Percentiles rank a stretch among this genome's conserved stretches.
These are phyloP conservation scores for Acridotheres tristis DNA, from an alignment of 2,797 vertebrate genomes.

Conservation along the genomic window DNA sequence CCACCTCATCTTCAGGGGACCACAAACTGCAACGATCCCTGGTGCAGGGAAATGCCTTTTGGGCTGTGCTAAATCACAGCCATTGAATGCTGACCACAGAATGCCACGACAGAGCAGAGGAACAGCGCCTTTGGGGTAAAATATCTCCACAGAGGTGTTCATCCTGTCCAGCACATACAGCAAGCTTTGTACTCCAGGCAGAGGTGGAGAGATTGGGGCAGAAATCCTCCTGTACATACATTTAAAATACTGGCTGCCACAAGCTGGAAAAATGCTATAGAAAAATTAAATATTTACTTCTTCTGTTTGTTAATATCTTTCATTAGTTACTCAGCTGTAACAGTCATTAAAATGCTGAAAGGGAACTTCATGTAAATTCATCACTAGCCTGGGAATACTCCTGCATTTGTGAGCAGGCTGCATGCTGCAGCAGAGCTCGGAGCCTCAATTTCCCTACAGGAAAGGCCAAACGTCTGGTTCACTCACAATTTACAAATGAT, in stretches of 20 bases:
- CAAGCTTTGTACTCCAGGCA: not conserved
- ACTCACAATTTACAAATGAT: constrained; percentile 79
- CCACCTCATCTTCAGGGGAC: constrained; percentile 39
- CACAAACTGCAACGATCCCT: not conserved
- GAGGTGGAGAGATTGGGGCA: not conserved
- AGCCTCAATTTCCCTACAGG: constrained; percentile 76
- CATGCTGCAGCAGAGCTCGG: constrained; percentile 45
- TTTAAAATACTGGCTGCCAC: not conserved
- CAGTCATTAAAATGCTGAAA: constrained; percentile 76
- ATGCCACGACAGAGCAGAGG: not conserved
- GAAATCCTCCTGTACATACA: not conserved
- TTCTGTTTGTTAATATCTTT: constrained; percentile 77
- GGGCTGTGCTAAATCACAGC: not conserved
- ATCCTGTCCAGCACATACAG: not conserved
- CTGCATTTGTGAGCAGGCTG: constrained; percentile 65
- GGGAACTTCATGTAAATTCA: constrained; percentile 78
- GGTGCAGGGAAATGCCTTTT: not conserved
- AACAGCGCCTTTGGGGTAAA: not conserved
- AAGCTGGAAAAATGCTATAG: constrained; percentile 56
- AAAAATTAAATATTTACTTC: constrained; percentile 79
- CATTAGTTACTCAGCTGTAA: constrained; percentile 68
- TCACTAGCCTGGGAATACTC: constrained; percentile 73
- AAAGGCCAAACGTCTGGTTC: constrained; percentile 78
- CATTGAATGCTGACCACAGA: not conserved
- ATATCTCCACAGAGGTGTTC: not conserved